phyloP scores from a whole-genome alignment of 2,113 vertebrate species.

The Nematolebias whitei region DNA sequence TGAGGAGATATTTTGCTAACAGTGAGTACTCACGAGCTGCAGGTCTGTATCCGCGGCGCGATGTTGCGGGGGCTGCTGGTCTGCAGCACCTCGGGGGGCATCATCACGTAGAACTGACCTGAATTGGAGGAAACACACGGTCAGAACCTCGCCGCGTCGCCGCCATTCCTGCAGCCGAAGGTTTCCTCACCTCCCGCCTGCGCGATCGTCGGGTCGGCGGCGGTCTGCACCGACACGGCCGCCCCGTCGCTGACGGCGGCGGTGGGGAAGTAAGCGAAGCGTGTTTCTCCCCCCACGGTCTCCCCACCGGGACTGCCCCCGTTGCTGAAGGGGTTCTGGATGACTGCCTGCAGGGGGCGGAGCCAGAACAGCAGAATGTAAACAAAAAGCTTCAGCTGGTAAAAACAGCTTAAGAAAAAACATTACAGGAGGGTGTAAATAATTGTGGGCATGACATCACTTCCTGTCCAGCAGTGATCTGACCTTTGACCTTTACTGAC shows the following conservation, averaged over 20 bases:
- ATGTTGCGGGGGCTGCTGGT: slow-evolving; percentile 84
- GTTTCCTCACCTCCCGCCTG: slow-evolving; percentile 83
- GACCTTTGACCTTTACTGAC: slow-evolving; percentile 50
- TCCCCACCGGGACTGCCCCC: slow-evolving; percentile 88
- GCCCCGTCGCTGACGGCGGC: slow-evolving; percentile 87
- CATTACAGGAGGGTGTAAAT: too few relatives aligned
- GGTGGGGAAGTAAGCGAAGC: slow-evolving; percentile 91
- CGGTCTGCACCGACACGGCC: slow-evolving; percentile 88
- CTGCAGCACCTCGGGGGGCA: slow-evolving; percentile 90
- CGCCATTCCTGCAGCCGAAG: neutral
- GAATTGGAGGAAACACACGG: neutral
- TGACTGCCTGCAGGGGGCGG: slow-evolving; percentile 88
- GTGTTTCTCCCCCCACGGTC: slow-evolving; percentile 87
- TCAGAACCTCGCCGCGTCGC: too few relatives aligned
- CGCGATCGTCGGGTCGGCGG: slow-evolving; percentile 85
- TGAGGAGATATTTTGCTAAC: too few relatives aligned
- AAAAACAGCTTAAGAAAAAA: too few relatives aligned
- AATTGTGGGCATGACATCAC: too few relatives aligned
- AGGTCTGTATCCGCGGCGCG: slow-evolving; percentile 89
- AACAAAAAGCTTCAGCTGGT: too few relatives aligned
- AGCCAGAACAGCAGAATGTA: too few relatives aligned
- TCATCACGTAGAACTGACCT: slow-evolving; percentile 96
- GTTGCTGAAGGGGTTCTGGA: slow-evolving; percentile 94
- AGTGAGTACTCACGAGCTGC: slow-evolving; percentile 82
- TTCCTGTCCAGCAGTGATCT: neutral